Evolutionary conservation across 2,797 vertebrate genomes (phyloP), one percentile per base, ranked within the genome.

Genomic region (Schizopygopsis malacanthus): DNA sequence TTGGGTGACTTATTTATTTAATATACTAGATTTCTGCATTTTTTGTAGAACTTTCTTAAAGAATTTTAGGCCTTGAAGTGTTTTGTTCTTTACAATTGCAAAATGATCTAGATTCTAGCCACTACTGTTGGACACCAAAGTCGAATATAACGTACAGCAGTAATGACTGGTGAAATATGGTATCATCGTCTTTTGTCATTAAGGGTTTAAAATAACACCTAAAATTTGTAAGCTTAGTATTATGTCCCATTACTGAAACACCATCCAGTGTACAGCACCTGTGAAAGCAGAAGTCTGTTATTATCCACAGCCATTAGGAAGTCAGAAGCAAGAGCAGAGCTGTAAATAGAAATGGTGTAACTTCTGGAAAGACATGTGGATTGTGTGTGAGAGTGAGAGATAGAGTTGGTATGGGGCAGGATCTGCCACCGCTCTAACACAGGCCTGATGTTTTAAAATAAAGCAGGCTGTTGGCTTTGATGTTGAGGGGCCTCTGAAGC

Each of bases 401-500:
- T 63, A 39, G 81, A 16, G 86, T 25, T 56, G 52, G 86, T 41
- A 22, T 79, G 71, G 61, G 18, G 76, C 70, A 25, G 67, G 79
- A 88, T 88, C 91, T 91, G 91, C 89, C 87, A 90, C 91, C 90
- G 89, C 92, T 93, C 88, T 92, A 84, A 92, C 90, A 85, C 6
- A 73, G 87, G 89, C 90, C 89, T 92, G 90, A 92, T 91, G 91
- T 91, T 92, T 93, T 85, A 90, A 89, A 94, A 91, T 92, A 91
- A 65, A 93, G 88, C 90, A 90, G 90, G 87, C 90, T 90, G 84
- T 65, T 73, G 50, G 77, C 90, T 95, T 96, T 96, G 94, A 96
- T 96, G 94, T 94, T 59, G 84, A 25, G 85, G 91, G 92, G 83
- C 93, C 95, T 93, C 93, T 89, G 92, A 92, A 81, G 92, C 92